Base-by-base conservation (phyloP, 1,140 invertebrate genomes). In the Drosophila nigrodunni region DNA sequence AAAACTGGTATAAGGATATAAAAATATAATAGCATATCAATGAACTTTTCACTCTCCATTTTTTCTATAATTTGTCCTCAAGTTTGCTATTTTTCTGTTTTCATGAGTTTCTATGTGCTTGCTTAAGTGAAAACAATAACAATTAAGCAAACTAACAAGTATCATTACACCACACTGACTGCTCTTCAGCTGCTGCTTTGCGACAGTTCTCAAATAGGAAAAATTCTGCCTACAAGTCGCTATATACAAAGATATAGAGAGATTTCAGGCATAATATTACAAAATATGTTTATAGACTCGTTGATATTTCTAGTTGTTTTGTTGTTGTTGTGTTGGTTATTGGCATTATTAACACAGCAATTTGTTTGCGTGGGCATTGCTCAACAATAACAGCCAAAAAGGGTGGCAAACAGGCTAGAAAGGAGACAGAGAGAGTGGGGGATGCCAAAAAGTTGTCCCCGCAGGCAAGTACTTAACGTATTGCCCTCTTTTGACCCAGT, bases 281-380 rank as follows among this genome's bases (percentile, higher is more conserved):
- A 64, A 74, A 52, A 52, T 64, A 62, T 59, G 57, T 74, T 77
- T 77, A 74, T 77, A 44, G 64, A 77, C 70, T 73, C 5, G 41
- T 30, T 37, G 11, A 67, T 50, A 54, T 30, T 72, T 65, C 43
- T 50, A 34, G 39, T 57, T n/a, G 2, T 39, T 25, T 55, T 43
- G n/a, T 34, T 67, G 41, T 25, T 59, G 44, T 69, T 52, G 13
- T 52, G 13, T n/a, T 55, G 66, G 55, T 72, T 71, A 60, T 72
- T 72, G 74, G 69, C 61, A 62, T 68, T 77, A 74, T 77, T 68
- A 77, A 74, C 57, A 58, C 62, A 58, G 64, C 70, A 74, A 77
- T 76, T 76, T 76, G 61, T 73, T 76, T 72, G 67, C 67, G 73
- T 64, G 67, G 59, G 37, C 73, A 75, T 49, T 54, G 43, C 15